Percentiles rank a stretch among this genome's conserved stretches.
phyloP scores from a whole-genome alignment of 2,888 invertebrate species.

The Watsonalla cultraria region DNA sequence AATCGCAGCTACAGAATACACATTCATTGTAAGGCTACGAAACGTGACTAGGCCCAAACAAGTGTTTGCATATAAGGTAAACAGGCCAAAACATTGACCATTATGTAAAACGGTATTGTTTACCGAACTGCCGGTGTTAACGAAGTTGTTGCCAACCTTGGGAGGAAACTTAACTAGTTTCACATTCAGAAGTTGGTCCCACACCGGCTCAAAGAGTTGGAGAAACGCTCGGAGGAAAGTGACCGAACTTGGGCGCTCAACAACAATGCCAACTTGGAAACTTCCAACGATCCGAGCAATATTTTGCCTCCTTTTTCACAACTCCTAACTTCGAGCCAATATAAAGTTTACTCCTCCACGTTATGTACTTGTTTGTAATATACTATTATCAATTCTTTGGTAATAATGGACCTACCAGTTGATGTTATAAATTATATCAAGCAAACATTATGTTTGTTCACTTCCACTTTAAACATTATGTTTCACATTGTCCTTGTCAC shows the following conservation, averaged over 20 bases:
- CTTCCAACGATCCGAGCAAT: conserved; percentile 51
- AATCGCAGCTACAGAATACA: conserved; percentile 12
- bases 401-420: too few species aligned
- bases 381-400: too few species aligned
- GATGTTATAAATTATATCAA: too few species aligned
- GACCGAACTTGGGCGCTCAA: conserved; percentile 54
- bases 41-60: conserved; percentile 36
- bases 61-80: conserved; percentile 22
- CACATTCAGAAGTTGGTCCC: conserved; percentile 51
- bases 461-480: too few species aligned
- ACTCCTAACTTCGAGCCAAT: conserved; percentile 48
- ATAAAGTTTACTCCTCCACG: conserved; percentile 39
- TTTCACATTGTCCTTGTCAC: too few species aligned
- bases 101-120: conserved; percentile 48
- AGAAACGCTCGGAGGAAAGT: conserved; percentile 40
- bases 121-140: conserved; percentile 26
- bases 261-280: conserved; percentile 47
- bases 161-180: conserved; percentile 47
- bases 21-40: conserved; percentile 17
- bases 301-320: conserved; percentile 43
- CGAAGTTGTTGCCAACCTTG: conserved; percentile 49
- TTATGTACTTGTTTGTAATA: conserved; percentile 13
- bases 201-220: conserved; percentile 29
- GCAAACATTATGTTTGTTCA: too few species aligned
- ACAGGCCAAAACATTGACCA: conserved; percentile 36